Evolutionary conservation across 1,140 invertebrate species (phyloP), one percentile per base, ranked within the genome.

Genomic region (Spodoptera litura): DNA sequence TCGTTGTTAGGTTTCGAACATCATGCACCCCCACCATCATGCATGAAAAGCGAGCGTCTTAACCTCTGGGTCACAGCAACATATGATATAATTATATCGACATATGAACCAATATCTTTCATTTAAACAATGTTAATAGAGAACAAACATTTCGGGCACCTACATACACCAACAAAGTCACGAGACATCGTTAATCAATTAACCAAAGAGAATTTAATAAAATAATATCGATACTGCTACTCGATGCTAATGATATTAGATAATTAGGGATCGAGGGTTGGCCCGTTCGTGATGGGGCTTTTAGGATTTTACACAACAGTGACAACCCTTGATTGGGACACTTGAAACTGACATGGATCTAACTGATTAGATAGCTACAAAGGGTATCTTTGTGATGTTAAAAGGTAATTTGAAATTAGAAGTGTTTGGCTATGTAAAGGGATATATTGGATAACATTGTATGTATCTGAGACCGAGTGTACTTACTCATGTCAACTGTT

Each of bases 171-270:
- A 66, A 49, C 9, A 53, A 70, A 31, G 11, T 15, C 35, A 72
- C 2, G 31, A 9, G 70, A 56, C 64, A 76, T 83, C 80, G 70
- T 86, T 78, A 86, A 78, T 83, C 81, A 84, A 83, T 87, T 86
- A 82, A 53, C 49, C 35, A 58, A 55, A 66, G 78, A 38, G 64
- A 79, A 75, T 80, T 80, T 78, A 82, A 84, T 83, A 81, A 82
- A 81, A 80, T 74, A 55, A 70, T 44, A 49, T 79, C 51, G 52
- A 74, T 78, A 66, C 62, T 59, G 52, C 74, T 70, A 55, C 20
- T 56, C 64, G 53, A 25, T 73, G 44, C 51, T 81, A 79, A 82
- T 82, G 72, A 81, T 81, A 85, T 81, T 77, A 74, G 77, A 58
- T 76, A 76, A 78, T 79, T 82, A 82, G 3, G n/a, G 31, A 9